phyloP scores from a whole-genome alignment of 1,140 invertebrate species.

The Drosophila sulfurigaster region DNA sequence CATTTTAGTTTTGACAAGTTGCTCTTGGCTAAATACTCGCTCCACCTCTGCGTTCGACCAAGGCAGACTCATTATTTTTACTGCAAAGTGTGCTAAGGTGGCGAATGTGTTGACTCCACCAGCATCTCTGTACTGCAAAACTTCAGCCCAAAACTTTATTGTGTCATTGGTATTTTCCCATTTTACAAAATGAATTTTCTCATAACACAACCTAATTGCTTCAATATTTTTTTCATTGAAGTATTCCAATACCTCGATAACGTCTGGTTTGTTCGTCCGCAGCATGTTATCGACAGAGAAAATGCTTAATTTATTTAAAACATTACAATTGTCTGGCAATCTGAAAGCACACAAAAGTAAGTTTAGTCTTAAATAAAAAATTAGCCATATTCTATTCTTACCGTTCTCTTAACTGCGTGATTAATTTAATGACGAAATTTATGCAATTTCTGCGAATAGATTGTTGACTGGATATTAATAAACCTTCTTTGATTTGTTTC shows the following conservation, averaged over 20 bases:
- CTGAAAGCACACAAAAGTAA: no score
- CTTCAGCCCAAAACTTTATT: no score
- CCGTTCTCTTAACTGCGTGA: not conserved
- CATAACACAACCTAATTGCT: not conserved
- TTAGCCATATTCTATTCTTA: no score
- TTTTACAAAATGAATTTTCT: no score
- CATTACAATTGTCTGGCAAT: no score
- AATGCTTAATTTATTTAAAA: no score
- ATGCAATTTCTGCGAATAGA: not conserved
- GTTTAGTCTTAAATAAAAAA: no score
- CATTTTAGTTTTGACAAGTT: no score
- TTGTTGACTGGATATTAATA: not conserved
- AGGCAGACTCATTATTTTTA: not conserved
- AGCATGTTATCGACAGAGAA: not conserved
- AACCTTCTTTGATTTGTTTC: not conserved
- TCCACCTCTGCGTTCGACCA: not conserved
- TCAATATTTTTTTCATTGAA: not conserved
- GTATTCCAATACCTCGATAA: not conserved
- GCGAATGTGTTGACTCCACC: no score
- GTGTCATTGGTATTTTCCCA: no score
- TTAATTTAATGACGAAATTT: not conserved
- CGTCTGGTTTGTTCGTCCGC: not conserved
- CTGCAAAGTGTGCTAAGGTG: not conserved
- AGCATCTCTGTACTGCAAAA: no score
- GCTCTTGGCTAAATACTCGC: no score